Base-by-base conservation (phyloP, 1,140 invertebrate species). In the Neelides sp. region DNA sequence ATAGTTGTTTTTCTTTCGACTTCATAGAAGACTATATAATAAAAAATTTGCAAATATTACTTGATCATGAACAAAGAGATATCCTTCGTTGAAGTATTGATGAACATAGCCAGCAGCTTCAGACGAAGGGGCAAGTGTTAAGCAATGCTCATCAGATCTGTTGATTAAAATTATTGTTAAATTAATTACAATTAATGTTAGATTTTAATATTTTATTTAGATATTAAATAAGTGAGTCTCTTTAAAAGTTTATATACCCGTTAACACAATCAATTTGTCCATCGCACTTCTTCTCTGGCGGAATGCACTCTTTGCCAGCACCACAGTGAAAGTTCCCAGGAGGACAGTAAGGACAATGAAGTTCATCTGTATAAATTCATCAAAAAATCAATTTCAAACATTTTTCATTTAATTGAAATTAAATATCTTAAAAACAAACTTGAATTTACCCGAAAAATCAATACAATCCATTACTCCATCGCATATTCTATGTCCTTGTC, bases 381-480 rank as follows among this genome's bases (percentile, higher is more conserved):
- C 37, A 24, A 48, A 8, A 5, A 19, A 8, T 7, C 7, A 26
- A 24, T 8, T n/a, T 23, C 41, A 3, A 15, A 8, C 20, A 5
- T 12, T 40, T 20, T 24, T 52, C 43, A 46, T 46, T 19, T 20
- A 52, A 42, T 42, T n/a, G 15, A 32, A 15, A 26, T 35, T 20
- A 13, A 41, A 41, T 36, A 12, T 8, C 35, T 39, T 35, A 48
- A 48, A 36, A 36, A 41, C n/a, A 20, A 10, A 59, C 23, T 49
- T 48, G 23, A 74, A 77, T 65, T 90, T 85, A 66, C 90, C 87
- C 0, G 77, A 78, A 26, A 85, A 73, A 68, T 88, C 84, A 80
- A 42, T 75, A 64, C 87, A 92, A 63, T 91, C 86, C 19, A 85
- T 77, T 2, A 86, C 73, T 4, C 85, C 86, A 63, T 92, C 88